Evolutionary conservation across 2,797 vertebrate species (phyloP), one percentile per base, ranked within the genome.

Genomic region (Synanceia verrucosa): DNA sequence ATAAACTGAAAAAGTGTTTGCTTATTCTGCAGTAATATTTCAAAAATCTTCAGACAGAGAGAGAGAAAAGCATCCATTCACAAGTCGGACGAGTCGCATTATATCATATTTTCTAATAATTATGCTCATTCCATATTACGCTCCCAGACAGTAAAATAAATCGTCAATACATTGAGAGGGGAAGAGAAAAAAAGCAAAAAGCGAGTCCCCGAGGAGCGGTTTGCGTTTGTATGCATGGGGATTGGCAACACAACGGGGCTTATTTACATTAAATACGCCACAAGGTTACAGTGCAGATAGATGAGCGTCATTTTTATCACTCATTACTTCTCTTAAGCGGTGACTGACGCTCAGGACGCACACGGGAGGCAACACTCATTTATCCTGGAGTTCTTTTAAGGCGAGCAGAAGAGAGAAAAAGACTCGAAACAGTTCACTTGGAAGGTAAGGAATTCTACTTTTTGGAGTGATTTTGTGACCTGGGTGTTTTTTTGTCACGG

Each of bases 221-320:
- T 81, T 90, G 94, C 92, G 94, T 95, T 93, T 95, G 95, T 94
- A 91, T 95, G 95, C 94, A 90, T 80, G 95, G 65, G 95, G 95
- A 96, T 94, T 97, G 96, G 96, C 96, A 97, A 96, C 96, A 96
- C 95, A 96, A 96, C 96, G 94, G 85, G 94, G 95, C 97, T 98
- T 98, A 97, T 99, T 99, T 97, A 97, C 97, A 99, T 98, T 97
- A 98, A 98, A 99, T 96, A 95, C 96, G 96, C 97, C 96, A 96
- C 97, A 97, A 98, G 97, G 97, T 99, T 99, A 97, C 96, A 96
- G 97, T 95, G 96, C 96, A 94, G 95, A 96, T 95, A 94, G 95
- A 96, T 96, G 96, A 97, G 95, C 96, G 96, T 97, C 97, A 97
- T 96, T 97, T 97, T 96, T 85, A 96, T 96, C 95, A 95, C 96